Evolutionary conservation across 35 echinoderm and acorn worm genomes (phyloP).

Genomic region (Ophiothrix spiculata): DNA sequence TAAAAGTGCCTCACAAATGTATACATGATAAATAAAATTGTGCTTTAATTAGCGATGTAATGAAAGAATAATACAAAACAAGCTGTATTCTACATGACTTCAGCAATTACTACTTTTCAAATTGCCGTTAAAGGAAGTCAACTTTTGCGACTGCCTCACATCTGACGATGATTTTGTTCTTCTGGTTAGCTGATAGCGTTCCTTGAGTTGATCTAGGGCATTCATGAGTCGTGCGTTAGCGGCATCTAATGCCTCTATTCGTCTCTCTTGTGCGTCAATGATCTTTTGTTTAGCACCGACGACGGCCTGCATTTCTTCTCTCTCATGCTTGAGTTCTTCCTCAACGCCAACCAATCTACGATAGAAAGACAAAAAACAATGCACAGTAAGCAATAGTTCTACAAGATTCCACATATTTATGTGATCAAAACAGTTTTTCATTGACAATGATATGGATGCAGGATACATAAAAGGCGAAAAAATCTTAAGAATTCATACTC

Average conservation of each 20-base stretch:
- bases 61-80: no score
- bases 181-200: constrained; percentile 71
- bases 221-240: constrained; percentile 90
- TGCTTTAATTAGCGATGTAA: no score
- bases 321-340: constrained; percentile 81
- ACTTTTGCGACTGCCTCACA: not conserved
- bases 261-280: constrained; percentile 91
- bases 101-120: constrained; percentile 25
- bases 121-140: constrained; percentile 18
- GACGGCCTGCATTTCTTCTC: constrained; percentile 91
- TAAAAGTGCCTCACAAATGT: no score
- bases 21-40: no score
- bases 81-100: no score
- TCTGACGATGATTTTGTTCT: constrained; percentile 27
- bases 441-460: no score
- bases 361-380: constrained; percentile 21
- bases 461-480: no score
- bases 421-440: no score
- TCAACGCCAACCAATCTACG: constrained; percentile 93
- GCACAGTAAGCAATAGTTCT: constrained; percentile 1
- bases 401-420: not conserved
- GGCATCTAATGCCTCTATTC: constrained; percentile 79
- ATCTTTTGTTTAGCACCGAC: constrained; percentile 91
- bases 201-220: constrained; percentile 86
- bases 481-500: no score